These are phyloP conservation scores for Falcaria lacertinaria DNA, from an alignment of 2,888 invertebrate species.

Conservation along the genomic window DNA sequence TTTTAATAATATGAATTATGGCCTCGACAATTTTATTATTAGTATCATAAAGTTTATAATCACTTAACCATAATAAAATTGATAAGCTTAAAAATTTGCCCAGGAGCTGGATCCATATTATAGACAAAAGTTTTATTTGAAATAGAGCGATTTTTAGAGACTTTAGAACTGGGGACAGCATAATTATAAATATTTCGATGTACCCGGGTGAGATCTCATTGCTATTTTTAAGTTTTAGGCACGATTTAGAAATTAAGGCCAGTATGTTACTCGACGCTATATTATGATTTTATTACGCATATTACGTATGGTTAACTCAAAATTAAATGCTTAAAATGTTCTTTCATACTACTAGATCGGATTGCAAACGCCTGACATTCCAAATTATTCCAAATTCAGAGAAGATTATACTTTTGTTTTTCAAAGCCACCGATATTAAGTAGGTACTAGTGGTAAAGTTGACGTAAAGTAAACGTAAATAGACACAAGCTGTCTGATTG, in stretches of 20 bases:
- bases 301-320: no score
- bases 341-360: neutral
- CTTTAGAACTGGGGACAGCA: neutral
- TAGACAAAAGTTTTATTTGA: neutral
- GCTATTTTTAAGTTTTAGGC: constrained; percentile 43
- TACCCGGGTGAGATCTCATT: constrained; percentile 52
- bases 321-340: neutral
- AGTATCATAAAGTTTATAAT: constrained; percentile 1
- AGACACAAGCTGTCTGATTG: constrained; percentile 15
- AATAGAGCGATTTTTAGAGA: neutral
- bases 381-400: constrained; percentile 40
- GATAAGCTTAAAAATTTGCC: no score
- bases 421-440: constrained; percentile 50
- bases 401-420: constrained; percentile 26
- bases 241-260: constrained; percentile 34
- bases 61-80: neutral
- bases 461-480: constrained; percentile 14
- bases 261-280: neutral
- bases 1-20: constrained; percentile 37
- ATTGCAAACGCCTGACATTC: constrained; percentile 49
- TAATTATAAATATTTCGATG: constrained; percentile 19
- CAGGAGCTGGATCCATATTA: neutral
- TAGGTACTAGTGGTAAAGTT: constrained; percentile 30
- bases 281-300: neutral
- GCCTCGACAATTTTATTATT: constrained; percentile 25